Evolutionary conservation across 2,888 invertebrate genomes (phyloP).

Genomic region (Scaptomyza flava): DNA sequence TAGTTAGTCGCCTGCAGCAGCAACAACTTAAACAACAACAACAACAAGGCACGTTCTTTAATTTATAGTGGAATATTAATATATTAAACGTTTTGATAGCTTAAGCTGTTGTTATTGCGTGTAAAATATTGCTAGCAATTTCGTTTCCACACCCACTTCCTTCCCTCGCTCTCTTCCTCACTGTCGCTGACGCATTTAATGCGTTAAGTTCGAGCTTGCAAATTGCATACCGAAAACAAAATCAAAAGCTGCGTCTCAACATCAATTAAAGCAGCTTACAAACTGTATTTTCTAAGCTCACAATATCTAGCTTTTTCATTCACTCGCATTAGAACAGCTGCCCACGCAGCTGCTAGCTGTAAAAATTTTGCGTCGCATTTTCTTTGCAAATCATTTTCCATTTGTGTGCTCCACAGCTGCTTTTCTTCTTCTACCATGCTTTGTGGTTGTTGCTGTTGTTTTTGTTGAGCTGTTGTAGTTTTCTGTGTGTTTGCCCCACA

Average conservation of each 20-base stretch:
- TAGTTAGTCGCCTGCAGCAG: constrained; percentile 38
- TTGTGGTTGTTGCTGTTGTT: constrained; percentile 18
- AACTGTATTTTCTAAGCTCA: constrained; percentile 2
- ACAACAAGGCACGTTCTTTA: constrained; percentile 39
- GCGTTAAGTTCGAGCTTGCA: constrained; percentile 17
- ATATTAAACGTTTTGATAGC: constrained; percentile 40
- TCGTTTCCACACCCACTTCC: constrained; percentile 5
- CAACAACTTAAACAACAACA: constrained; percentile 20
- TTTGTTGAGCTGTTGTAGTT: constrained; percentile 33
- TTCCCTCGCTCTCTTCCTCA: constrained; percentile 1
- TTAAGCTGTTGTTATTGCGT: constrained; percentile 21
- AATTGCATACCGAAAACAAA: constrained; percentile 10
- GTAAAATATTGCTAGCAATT: constrained; percentile 49
- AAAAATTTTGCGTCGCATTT: constrained; percentile 69
- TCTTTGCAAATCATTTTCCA: constrained; percentile 59
- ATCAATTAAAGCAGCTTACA: constrained; percentile 57
- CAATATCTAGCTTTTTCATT: constrained; percentile 14
- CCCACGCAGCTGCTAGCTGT: constrained; percentile 49
- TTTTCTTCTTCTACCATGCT: constrained; percentile 35
- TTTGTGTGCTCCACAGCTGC: constrained; percentile 52
- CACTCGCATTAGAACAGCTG: constrained; percentile 20
- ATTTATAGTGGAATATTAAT: constrained; percentile 61
- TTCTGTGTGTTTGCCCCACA: constrained; percentile 46
- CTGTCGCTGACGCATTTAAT: constrained; percentile 44
- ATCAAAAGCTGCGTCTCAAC: constrained; percentile 51